phyloP scores from a whole-genome alignment of 1,140 invertebrate genomes.

The Acromyrmex heyeri region DNA sequence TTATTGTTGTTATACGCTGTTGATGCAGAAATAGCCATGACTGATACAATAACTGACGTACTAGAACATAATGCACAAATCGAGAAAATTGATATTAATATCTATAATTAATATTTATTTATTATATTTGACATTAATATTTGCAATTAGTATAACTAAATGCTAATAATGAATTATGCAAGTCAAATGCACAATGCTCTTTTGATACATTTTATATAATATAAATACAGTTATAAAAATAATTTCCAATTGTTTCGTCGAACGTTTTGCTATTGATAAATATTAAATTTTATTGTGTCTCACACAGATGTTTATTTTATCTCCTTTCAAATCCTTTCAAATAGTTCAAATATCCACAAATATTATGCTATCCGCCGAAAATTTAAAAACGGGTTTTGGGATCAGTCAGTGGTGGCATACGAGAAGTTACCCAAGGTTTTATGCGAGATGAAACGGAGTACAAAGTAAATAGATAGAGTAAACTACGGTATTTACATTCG shows the following conservation, averaged over 20 bases:
- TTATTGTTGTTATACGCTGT: background rate
- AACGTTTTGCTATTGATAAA: background rate
- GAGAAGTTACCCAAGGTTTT: slow-evolving; percentile 46
- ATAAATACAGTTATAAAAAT: background rate
- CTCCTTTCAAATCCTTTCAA: background rate
- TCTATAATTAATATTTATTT: slow-evolving; percentile 7
- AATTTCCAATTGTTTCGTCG: background rate
- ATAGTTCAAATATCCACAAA: background rate
- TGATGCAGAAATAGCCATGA: background rate
- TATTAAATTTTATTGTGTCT: background rate
- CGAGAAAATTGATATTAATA: background rate
- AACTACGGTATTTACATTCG: slow-evolving; percentile 44
- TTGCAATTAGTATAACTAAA: slow-evolving; percentile 13
- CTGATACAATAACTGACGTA: background rate
- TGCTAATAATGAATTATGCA: background rate
- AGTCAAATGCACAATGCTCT: background rate
- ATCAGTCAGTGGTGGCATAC: background rate
- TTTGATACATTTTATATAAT: background rate
- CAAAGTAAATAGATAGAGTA: slow-evolving; percentile 50
- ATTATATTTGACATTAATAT: background rate
- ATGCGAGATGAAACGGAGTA: slow-evolving; percentile 40
- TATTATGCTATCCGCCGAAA: slow-evolving; percentile 15
- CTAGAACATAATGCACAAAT: background rate
- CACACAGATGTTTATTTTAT: background rate
- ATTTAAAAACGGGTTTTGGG: slow-evolving; percentile 18